Evolutionary conservation across 2,888 invertebrate species (phyloP), one percentile per base, ranked within the genome.

Genomic region (Eupithecia subfuscata): DNA sequence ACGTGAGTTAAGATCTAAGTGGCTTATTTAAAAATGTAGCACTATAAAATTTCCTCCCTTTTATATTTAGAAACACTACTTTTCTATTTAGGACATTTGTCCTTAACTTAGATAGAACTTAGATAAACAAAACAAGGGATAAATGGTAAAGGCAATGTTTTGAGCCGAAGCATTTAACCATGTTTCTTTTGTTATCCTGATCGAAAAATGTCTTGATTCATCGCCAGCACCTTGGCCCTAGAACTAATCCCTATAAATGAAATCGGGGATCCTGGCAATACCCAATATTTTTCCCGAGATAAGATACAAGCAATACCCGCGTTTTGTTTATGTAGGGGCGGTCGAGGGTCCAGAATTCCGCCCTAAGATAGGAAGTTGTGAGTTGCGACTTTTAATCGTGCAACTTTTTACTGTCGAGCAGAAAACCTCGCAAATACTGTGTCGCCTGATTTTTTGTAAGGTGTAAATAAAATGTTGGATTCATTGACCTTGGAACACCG

Each of bases 291-390:
- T 90, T 85, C 83, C 82, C 81, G 78, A 90, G 91, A 93, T 92
- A 92, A 91, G 90, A 92, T 92, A 92, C 89, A 89, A 87, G 89
- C 90, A 90, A 92, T 91, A 90, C 91, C 90, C 89, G 86, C 86
- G 88, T 91, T 92, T 92, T 92, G 92, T 92, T 94, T 93, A 92
- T 91, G 90, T 92, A 90, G 92, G 92, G 89, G 86, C 89, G 89
- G 90, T 87, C 86, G 84, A 80, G 84, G 74, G 68, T 68, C 43
- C 43, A 68, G 40, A 68, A 40, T 22, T 67, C 40, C 6, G 18
- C 69, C 60, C 65, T 48, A 40, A 67, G 73, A 72, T 67, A 67
- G 1, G 16, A 37, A 30, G 11, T 14, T 34, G 9, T 48, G 8
- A 11, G 71, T 8, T n/a, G 60, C 63, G 25, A 63, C 37, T 63